These are phyloP conservation scores for Porites evermanni DNA, from an alignment of 92 coral and sea anemone species.

Conservation along the genomic window DNA sequence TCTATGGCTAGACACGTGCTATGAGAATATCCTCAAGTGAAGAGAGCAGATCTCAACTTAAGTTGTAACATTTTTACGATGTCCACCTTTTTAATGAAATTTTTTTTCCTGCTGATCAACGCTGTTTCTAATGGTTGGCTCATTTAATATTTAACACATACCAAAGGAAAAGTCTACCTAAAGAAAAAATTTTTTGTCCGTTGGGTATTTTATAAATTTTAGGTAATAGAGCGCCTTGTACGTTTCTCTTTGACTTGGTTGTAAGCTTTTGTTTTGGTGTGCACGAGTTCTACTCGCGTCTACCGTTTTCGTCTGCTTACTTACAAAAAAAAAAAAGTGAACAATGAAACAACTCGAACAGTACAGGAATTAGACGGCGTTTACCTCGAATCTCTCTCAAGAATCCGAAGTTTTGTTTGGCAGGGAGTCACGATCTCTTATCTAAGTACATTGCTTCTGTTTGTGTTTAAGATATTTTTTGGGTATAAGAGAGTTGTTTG, in stretches of 20 bases:
- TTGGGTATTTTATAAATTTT: too few species aligned
- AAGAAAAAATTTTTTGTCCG: too few species aligned
- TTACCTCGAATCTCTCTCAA: neutral
- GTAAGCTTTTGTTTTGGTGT: too few species aligned
- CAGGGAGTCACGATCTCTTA: neutral
- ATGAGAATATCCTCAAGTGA: neutral
- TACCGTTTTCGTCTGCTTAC: too few species aligned
- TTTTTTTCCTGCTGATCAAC: neutral
- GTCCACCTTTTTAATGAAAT: too few species aligned
- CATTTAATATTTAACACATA: neutral
- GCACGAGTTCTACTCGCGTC: too few species aligned
- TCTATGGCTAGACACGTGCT: slow-evolving; percentile 5
- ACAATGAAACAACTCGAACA: neutral
- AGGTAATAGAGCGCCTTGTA: too few species aligned
- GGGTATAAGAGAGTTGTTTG: slow-evolving; percentile 1
- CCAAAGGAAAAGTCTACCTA: neutral
- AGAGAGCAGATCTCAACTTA: neutral
- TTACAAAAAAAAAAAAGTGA: neutral
- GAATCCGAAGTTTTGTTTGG: neutral
- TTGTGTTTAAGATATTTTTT: neutral
- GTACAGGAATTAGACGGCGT: neutral
- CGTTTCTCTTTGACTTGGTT: too few species aligned
- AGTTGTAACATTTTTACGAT: too few species aligned
- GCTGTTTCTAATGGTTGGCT: neutral
- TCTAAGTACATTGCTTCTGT: neutral